Percentiles rank a stretch among this genome's conserved stretches.
Conservation (phyloP, 2,113 vertebrate genomes). For the Lampris megalopsis region DNA sequence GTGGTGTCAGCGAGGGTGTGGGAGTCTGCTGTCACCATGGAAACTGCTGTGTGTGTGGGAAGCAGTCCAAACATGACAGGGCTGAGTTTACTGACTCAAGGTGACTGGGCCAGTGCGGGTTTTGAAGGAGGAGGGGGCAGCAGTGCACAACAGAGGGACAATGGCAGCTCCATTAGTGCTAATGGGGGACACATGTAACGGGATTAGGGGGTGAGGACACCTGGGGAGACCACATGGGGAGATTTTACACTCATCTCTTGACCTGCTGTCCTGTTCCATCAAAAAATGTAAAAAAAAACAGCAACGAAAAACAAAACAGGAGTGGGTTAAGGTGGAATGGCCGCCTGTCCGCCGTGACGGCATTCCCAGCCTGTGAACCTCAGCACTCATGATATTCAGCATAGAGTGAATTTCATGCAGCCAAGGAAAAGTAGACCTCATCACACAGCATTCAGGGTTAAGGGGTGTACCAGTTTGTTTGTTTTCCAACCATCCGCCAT, state of each 20-base stretch:
- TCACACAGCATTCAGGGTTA: neutral
- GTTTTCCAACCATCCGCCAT: no score
- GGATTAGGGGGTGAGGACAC: constrained; percentile 78
- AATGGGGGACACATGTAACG: constrained; percentile 82
- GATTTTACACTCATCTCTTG: constrained; percentile 46
- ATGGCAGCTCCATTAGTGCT: constrained; percentile 76
- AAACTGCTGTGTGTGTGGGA: constrained; percentile 75
- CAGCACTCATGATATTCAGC: neutral
- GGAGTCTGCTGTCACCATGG: constrained; percentile 65
- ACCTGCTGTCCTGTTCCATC: constrained; percentile 68
- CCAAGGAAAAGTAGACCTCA: neutral
- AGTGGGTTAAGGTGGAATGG: neutral
- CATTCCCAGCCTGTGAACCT: neutral
- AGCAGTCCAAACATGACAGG: constrained; percentile 78
- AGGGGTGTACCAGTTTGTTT: no score
- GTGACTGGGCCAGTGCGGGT: constrained; percentile 58
- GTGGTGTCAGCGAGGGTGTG: constrained; percentile 12
- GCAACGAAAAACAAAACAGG: constrained; percentile 43
- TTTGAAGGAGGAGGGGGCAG: constrained; percentile 20
- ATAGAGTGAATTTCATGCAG: no score
- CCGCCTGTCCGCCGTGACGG: constrained; percentile 15
- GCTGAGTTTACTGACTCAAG: constrained; percentile 76
- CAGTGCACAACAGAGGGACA: constrained; percentile 64
- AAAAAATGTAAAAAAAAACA: constrained; percentile 47
- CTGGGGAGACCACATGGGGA: constrained; percentile 80